phyloP scores from a whole-genome alignment of 2,797 vertebrate genomes.

The Spizella passerina region DNA sequence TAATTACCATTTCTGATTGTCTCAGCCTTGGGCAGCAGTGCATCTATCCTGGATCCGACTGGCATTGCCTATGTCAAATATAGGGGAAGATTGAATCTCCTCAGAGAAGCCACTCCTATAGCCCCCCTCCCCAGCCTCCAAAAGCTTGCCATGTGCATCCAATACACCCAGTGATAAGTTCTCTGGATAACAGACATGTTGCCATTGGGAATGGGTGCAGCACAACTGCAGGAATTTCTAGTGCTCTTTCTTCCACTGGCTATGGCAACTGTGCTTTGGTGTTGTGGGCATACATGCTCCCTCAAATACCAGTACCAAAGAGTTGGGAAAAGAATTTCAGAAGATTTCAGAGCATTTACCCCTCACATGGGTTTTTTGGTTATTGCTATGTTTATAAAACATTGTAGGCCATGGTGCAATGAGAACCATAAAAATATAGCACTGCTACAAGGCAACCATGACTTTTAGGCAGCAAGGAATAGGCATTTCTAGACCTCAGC shows the following conservation, averaged over 20 bases:
- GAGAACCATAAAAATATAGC: neutral
- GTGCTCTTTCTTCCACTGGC: neutral
- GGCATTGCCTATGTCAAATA: neutral
- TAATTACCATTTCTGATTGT: neutral
- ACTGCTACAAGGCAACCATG: neutral
- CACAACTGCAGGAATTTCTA: neutral
- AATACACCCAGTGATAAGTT: neutral
- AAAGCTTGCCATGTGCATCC: neutral
- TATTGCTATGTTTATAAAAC: neutral
- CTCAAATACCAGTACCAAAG: neutral
- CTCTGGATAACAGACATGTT: neutral
- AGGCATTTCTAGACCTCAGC: neutral
- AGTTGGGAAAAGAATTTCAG: neutral
- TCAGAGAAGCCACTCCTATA: neutral
- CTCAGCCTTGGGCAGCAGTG: neutral
- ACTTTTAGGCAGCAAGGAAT: neutral
- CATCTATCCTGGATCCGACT: fast-evolving
- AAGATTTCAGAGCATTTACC: neutral
- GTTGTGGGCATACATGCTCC: neutral
- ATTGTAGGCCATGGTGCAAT: neutral
- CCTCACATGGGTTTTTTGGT: neutral
- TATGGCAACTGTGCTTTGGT: neutral
- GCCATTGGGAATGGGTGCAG: neutral
- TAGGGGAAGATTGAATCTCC: neutral
- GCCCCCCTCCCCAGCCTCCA: fast-evolving